Evolutionary conservation across 1,140 invertebrate genomes (phyloP).

Genomic region (Zaprionus ghesquierei): DNA sequence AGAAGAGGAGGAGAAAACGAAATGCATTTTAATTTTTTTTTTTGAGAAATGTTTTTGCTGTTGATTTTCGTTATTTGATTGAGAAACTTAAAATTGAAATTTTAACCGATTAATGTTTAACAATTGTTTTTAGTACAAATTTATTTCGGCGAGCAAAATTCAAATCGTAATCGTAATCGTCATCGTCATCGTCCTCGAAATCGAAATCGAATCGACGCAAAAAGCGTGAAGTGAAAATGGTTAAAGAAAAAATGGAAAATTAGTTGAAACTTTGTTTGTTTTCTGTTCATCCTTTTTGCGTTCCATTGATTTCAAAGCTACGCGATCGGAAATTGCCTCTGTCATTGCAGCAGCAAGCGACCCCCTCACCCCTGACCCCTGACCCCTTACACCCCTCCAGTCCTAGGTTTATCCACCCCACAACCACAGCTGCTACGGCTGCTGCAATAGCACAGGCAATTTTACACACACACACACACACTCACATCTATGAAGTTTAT

Average conservation of each 20-base stretch:
- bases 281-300: conserved; percentile 25
- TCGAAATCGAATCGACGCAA: not conserved
- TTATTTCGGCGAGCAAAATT: conserved; percentile 64
- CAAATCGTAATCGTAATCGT: conserved; percentile 37
- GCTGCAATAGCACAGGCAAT: conserved; percentile 45
- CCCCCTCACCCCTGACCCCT: conserved; percentile 10
- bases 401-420: not conserved
- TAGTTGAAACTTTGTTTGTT: conserved; percentile 55
- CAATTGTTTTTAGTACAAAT: conserved; percentile 75
- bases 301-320: conserved; percentile 13
- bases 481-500: conserved; percentile 60
- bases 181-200: not conserved
- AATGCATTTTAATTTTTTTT: conserved; percentile 37
- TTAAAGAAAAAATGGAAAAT: conserved; percentile 20
- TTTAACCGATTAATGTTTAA: conserved; percentile 74
- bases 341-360: conserved; percentile 18
- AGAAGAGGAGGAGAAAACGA: conserved; percentile 17
- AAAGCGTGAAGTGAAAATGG: conserved; percentile 4
- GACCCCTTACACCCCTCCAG: conserved; percentile 8
- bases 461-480: conserved; percentile 2
- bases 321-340: conserved; percentile 28
- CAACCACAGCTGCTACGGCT: conserved; percentile 3
- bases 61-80: conserved; percentile 75
- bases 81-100: conserved; percentile 18
- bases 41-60: conserved; percentile 65